phyloP scores from a whole-genome alignment of 2,797 vertebrate genomes.

The Epinephelus coioides region DNA sequence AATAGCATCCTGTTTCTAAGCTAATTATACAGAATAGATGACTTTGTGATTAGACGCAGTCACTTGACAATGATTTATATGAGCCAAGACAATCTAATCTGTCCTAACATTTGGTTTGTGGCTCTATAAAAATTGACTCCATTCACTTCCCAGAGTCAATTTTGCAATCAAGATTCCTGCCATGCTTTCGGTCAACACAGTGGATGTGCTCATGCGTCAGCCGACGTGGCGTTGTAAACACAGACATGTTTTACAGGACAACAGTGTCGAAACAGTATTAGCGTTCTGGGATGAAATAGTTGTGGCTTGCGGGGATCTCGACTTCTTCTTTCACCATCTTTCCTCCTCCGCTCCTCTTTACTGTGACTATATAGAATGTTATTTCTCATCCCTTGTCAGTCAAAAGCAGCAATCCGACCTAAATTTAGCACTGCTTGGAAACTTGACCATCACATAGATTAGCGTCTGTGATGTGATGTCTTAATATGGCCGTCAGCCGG shows the following conservation, averaged over 20 bases:
- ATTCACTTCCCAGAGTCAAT: slow-evolving; percentile 50
- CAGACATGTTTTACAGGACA: slow-evolving; percentile 29
- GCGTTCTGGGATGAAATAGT: slow-evolving; percentile 11
- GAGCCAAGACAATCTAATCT: slow-evolving; percentile 58
- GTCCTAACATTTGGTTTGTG: slow-evolving; percentile 54
- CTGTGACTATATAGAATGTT: not conserved
- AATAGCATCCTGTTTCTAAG: slow-evolving; percentile 60
- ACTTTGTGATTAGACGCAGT: slow-evolving; percentile 61
- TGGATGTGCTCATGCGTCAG: slow-evolving; percentile 36
- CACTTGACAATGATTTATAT: slow-evolving; percentile 70
- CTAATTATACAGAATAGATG: slow-evolving; percentile 71
- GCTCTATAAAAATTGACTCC: slow-evolving; percentile 55
- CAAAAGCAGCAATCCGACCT: slow-evolving; percentile 38
- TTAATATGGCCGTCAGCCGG: slow-evolving; percentile 46
- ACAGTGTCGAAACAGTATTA: slow-evolving; percentile 12
- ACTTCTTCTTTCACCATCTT: slow-evolving; percentile 4
- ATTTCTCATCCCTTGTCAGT: slow-evolving; percentile 44
- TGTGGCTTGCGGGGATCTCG: not conserved
- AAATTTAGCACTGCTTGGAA: slow-evolving; percentile 61
- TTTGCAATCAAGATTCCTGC: slow-evolving; percentile 46
- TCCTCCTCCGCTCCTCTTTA: not conserved
- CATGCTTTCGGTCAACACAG: slow-evolving; percentile 36
- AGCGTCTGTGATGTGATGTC: slow-evolving; percentile 63
- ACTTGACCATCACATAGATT: slow-evolving; percentile 72
- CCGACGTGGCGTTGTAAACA: slow-evolving; percentile 27